Conservation (phyloP, 2,797 vertebrate species). For the Pipistrellus kuhlii region DNA sequence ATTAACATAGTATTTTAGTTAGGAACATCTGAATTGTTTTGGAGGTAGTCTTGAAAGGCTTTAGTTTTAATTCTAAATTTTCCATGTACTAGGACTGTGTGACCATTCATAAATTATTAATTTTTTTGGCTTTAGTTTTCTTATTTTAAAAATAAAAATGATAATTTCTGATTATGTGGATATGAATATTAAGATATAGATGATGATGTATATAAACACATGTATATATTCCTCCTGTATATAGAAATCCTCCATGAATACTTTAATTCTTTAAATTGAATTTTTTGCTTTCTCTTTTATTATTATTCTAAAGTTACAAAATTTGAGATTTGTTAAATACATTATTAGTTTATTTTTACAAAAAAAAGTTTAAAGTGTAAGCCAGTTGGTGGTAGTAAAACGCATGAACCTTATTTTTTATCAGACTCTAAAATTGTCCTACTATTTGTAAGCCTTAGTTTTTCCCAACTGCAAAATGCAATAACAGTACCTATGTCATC, state of each 20-base stretch:
- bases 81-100: background rate
- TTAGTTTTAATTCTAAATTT: conserved; percentile 36
- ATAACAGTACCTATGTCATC: background rate
- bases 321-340: conserved; percentile 53
- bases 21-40: conserved; percentile 30
- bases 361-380: conserved; percentile 30
- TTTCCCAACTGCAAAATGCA: conserved; percentile 29
- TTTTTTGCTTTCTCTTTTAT: conserved; percentile 51
- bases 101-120: background rate
- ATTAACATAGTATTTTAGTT: background rate
- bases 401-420: conserved; percentile 10
- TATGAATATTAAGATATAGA: conserved; percentile 9
- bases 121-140: conserved; percentile 3
- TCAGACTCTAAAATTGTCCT: background rate
- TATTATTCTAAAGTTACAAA: conserved; percentile 40
- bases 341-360: conserved; percentile 36
- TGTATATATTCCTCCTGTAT: background rate
- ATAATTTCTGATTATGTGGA: conserved; percentile 9
- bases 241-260: background rate
- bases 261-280: conserved; percentile 22
- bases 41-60: conserved; percentile 4
- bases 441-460: conserved; percentile 6
- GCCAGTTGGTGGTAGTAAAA: conserved; percentile 6
- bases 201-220: background rate
- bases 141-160: conserved; percentile 53